Evolutionary conservation across 2,888 invertebrate genomes (phyloP), one percentile per base, ranked within the genome.

Genomic region (Theretra japonica): DNA sequence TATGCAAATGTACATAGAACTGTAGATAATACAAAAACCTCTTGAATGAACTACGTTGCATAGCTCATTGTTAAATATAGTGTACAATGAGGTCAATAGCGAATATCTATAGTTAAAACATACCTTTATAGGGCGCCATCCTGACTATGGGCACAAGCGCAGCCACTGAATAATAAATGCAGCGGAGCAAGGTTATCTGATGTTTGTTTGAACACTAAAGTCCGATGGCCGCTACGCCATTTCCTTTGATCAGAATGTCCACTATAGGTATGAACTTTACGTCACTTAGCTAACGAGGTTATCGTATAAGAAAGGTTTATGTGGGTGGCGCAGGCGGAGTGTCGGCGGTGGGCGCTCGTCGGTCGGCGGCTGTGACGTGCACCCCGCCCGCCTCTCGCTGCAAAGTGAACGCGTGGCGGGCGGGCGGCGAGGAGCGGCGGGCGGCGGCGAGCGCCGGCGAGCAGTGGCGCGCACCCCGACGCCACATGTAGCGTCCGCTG

Each of bases 121-220:
- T 90, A 94, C 94, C 94, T 92, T 88, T 86, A 85, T 84, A 85
- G 84, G 88, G 86, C 93, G 92, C 94, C 94, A 94, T 94, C 92
- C 92, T 93, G 90, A 85, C 88, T 85, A 86, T 85, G 85, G 88
- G 83, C 86, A 83, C 77, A 77, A 90, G 88, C 90, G 88, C 88
- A 88, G 88, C 83, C 87, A 90, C 92, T 94, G 93, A 93, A 94
- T 94, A 90, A 93, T 93, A 89, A 86, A 94, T 93, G 92, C 89
- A 90, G 82, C 85, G 82, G 80, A 76, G 80, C 90, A 90, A 92
- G 91, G 91, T 91, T 93, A 89, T 86, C 79, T 85, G 78, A 80
- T 81, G 82, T 80, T 77, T 81, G 82, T 84, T 80, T 76, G 78
- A 79, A 77, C 85, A 83, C 83, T 81, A 81, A 73, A 78, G 79